Evolutionary conservation across 1,140 invertebrate genomes (phyloP), one percentile per base, ranked within the genome.

Genomic region (Mactra quadrangularis): DNA sequence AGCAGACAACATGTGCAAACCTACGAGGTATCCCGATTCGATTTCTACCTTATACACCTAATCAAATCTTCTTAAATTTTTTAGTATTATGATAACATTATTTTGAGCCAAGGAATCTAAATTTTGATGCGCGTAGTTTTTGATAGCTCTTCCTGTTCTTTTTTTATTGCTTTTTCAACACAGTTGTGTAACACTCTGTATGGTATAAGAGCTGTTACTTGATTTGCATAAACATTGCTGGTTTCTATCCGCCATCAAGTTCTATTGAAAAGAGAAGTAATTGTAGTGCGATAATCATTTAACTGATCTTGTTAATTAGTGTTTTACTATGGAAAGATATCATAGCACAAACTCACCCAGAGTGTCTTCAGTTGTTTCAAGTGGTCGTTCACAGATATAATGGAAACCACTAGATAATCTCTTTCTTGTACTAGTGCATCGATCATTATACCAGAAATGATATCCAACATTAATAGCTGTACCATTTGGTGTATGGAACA

Each of bases 351-450:
- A 53, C 57, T n/a, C 29, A 76, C 72, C 72, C 4, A 60, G 55
- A 41, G 38, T 7, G 29, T 76, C 72, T 68, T 68, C 15, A 31
- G 38, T 60, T 22, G n/a, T 50, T 17, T 82, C 55, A 3, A 22
- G n/a, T 11, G 25, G 9, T n/a, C 38, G 53, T 53, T 82, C 79
- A 41, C 79, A 82, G 6, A 82, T 82, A 35, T 72, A 82, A 3
- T 52, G 79, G 31, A 82, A 72, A 3, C 68, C 79, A 29, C 38
- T 19, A 27, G 19, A 22, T 7, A 64, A 6, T 13, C 68, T 55
- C 33, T 82, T 82, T 60, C 59, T 62, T 13, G 79, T 72, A 35
- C 68, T 64, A 0, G 35, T 29, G 53, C 79, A 82, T 0, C 9
- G 66, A 6, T 72, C 79, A 31, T 62, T 31, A 15, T 29, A 11